Evolutionary conservation across 2,797 vertebrate genomes (phyloP).

Genomic region (Dromococcyx pavoninus): DNA sequence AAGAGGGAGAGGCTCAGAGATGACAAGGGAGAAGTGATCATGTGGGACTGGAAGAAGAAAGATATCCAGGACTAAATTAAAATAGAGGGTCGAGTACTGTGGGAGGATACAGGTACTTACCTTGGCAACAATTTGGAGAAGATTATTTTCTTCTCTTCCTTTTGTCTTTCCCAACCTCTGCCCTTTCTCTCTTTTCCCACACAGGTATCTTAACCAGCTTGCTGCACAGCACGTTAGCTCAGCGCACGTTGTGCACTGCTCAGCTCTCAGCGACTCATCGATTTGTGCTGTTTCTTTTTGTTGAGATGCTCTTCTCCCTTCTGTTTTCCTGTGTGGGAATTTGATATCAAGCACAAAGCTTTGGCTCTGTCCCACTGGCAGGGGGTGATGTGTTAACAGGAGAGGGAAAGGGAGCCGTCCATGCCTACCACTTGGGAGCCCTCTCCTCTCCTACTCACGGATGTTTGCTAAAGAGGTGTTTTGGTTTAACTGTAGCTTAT

Average conservation of each 20-base stretch:
- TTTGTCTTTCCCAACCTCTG: background rate
- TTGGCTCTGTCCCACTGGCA: background rate
- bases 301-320: background rate
- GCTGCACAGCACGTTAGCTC: background rate
- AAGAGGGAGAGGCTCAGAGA: background rate
- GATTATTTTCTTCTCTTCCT: background rate
- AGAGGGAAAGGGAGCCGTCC: background rate
- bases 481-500: slow-evolving; percentile 55
- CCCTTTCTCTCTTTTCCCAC: background rate
- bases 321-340: background rate
- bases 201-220: background rate
- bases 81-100: background rate
- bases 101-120: background rate
- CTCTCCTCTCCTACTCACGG: background rate
- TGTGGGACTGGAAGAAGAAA: background rate
- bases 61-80: background rate
- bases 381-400: background rate
- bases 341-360: background rate
- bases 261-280: background rate
- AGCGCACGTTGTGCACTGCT: background rate
- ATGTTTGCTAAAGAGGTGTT: slow-evolving; percentile 47
- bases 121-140: background rate
- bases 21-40: background rate
- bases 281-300: background rate
- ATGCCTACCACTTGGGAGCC: background rate